Conservation (phyloP, 2,888 invertebrate species). For the Anaspis maculata region DNA sequence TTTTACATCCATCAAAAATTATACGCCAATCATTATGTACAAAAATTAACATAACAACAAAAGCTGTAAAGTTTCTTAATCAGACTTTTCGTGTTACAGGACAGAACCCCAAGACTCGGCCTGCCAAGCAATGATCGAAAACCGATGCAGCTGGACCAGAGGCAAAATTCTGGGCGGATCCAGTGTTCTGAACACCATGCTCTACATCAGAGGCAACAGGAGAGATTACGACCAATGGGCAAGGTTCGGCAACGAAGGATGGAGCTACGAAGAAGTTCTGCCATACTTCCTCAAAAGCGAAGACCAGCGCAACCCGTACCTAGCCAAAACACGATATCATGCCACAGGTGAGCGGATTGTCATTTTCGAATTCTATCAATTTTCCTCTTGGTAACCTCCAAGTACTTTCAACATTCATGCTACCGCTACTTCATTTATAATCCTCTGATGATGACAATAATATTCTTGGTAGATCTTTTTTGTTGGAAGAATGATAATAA, state of each 20-base stretch:
- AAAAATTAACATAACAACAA: too few species aligned
- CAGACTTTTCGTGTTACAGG: slow-evolving; percentile 43
- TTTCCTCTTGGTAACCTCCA: background rate
- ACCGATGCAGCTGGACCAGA: slow-evolving; percentile 80
- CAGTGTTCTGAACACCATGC: slow-evolving; percentile 83
- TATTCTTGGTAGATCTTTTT: too few species aligned
- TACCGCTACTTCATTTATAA: too few species aligned
- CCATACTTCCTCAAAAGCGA: slow-evolving; percentile 81
- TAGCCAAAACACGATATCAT: slow-evolving; percentile 66
- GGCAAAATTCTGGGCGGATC: slow-evolving; percentile 85
- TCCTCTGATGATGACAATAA: too few species aligned
- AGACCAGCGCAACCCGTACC: slow-evolving; percentile 82
- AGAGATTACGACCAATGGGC: slow-evolving; percentile 86
- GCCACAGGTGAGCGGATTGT: slow-evolving; percentile 48
- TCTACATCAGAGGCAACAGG: slow-evolving; percentile 81
- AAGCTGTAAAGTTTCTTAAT: background rate
- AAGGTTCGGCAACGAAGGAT: slow-evolving; percentile 74
- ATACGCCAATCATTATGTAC: too few species aligned
- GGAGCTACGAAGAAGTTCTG: slow-evolving; percentile 75
- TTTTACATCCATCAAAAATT: background rate
- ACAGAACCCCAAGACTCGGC: slow-evolving; percentile 77
- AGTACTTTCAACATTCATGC: too few species aligned
- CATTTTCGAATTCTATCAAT: background rate
- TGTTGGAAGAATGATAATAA: too few species aligned
- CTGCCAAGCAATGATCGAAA: slow-evolving; percentile 79